Evolutionary conservation across 2,113 vertebrate genomes (phyloP), one percentile per base, ranked within the genome.

Genomic region (Mirza zaza): DNA sequence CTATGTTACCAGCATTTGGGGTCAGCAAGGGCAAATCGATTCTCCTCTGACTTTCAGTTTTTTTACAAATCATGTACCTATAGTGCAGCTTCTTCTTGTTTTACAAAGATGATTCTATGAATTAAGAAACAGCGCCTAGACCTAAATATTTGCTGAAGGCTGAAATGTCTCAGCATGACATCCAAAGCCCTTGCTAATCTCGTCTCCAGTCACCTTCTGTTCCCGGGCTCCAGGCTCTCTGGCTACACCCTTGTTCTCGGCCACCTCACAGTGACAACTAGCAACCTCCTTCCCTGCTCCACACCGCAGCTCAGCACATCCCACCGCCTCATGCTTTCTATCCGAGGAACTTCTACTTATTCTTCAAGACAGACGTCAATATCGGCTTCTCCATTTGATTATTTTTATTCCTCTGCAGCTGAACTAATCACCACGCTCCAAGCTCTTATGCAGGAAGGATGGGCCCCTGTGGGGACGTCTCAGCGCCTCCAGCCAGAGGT

Each of bases 171-270:
- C 18, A 55, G 73, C 45, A 32, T 2, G 8, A 1, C 42, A 11
- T 34, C 32, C 8, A 50, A 50, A 76, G 29, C 73, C 14, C 32
- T n/a, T 36, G 6, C 27, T 8, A 36, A 42, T n/a, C 42, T 18
- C 36, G 7, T 14, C 83, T 36, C 45, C 23, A 39, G 3, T 27
- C 34, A 5, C 71, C 3, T 9, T 75, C 11, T 52, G 3, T 52
- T 70, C 65, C 36, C 5, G 25, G 29, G 34, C n/a, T 29, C 34
- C 21, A 70, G n/a, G 23, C 14, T 27, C 36, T 32, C 8, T 85
- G 1, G 1, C 25, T n/a, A 8, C 42, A 12, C 21, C 23, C 36
- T 48, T 34, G n/a, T 18, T 25, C 65, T 11, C 5, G 0, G 13
- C 8, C 32, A 52, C 32, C 34, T 67, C 45, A 68, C 36, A 68